These are phyloP conservation scores for Lamprologus sp. DNA, from an alignment of 2,113 vertebrate species.

Conservation along the genomic window DNA sequence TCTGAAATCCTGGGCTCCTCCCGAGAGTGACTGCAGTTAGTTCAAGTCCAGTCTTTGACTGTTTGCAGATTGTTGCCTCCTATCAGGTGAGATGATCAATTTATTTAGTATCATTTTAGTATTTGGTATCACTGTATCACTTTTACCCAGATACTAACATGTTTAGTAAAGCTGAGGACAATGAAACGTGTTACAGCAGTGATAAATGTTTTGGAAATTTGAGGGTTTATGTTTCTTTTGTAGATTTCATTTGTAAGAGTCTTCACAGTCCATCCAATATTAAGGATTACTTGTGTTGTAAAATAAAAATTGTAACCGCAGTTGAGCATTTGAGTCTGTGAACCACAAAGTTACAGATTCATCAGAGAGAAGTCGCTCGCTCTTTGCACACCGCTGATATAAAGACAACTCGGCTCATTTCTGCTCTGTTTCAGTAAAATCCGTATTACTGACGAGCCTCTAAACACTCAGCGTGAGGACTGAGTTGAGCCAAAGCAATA, in stretches of 20 bases:
- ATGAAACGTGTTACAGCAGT: rapidly evolving
- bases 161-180: background rate
- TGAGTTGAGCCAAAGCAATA: background rate
- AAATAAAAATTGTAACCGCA: background rate
- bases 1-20: background rate
- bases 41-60: background rate
- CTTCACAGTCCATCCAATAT: background rate
- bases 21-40: background rate
- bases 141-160: background rate
- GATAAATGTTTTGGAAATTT: background rate
- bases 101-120: rapidly evolving
- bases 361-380: background rate
- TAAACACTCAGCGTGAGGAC: background rate
- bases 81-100: background rate
- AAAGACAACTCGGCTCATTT: background rate
- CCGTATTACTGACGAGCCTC: background rate
- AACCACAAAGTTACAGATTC: background rate
- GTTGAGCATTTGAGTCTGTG: background rate
- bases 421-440: background rate
- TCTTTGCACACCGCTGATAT: background rate
- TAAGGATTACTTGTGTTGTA: background rate
- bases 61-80: background rate
- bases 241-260: background rate
- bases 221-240: rapidly evolving
- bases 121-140: background rate